Conservation (phyloP, 1,140 invertebrate species). For the Aporrectodea caliginosa region DNA sequence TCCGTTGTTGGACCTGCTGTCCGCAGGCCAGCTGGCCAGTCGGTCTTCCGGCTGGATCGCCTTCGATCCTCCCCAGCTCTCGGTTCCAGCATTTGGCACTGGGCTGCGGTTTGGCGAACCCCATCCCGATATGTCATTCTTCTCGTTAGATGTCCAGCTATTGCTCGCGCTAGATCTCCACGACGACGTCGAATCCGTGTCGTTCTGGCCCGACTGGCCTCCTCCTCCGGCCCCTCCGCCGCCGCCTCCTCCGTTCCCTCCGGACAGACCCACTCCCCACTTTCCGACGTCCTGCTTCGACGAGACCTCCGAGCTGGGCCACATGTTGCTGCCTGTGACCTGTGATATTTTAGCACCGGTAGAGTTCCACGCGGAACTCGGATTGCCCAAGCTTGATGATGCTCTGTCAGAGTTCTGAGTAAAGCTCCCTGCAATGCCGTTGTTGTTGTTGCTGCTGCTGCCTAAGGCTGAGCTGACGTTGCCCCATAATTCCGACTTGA, state of each 20-base stretch:
- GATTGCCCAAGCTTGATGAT: neutral
- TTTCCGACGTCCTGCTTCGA: neutral
- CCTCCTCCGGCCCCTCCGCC: neutral
- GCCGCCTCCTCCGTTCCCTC: neutral
- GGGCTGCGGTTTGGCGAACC: slow-evolving; percentile 27
- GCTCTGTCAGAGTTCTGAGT: neutral
- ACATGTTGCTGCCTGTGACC: neutral
- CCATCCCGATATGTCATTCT: slow-evolving; percentile 26
- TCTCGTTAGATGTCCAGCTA: neutral
- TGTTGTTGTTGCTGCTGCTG: neutral
- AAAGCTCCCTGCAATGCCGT: neutral
- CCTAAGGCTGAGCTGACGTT: neutral
- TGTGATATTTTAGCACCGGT: neutral
- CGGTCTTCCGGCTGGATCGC: neutral
- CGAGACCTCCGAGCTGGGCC: neutral
- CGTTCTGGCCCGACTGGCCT: neutral
- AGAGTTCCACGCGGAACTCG: neutral
- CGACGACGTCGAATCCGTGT: neutral
- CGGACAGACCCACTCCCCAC: neutral
- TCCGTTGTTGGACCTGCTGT: neutral
- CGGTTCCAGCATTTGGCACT: slow-evolving; percentile 30
- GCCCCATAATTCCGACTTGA: neutral
- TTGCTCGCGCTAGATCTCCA: neutral
- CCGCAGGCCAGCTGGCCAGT: neutral
- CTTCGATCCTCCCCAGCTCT: slow-evolving; percentile 24